Conservation (phyloP, 2,888 invertebrate genomes). For the Lepidochrysops patricia region DNA sequence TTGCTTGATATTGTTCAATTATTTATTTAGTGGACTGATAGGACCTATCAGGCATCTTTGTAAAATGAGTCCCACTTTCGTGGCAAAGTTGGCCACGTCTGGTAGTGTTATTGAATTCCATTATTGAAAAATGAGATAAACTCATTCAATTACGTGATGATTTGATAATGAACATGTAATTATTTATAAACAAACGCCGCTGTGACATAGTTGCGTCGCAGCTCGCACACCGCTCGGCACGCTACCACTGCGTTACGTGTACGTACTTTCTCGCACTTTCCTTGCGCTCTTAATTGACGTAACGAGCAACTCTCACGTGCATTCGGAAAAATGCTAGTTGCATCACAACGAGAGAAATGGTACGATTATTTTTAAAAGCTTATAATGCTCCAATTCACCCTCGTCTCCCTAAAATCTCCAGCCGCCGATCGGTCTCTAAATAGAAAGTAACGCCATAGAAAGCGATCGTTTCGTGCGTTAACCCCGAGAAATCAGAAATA, state of each 20-base stretch:
- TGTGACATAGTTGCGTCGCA: slow-evolving; percentile 53
- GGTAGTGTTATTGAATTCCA: background rate
- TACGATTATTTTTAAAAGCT: background rate
- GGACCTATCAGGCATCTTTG: slow-evolving; percentile 10
- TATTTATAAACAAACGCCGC: slow-evolving; percentile 65
- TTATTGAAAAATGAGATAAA: background rate
- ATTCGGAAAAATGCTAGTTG: slow-evolving; percentile 10
- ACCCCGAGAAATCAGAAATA: slow-evolving; percentile 69
- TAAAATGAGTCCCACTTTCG: background rate
- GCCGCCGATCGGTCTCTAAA: slow-evolving; percentile 38
- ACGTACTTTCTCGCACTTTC: slow-evolving; percentile 68
- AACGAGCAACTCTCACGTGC: slow-evolving; percentile 59
- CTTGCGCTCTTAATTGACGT: slow-evolving; percentile 68
- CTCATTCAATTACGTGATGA: slow-evolving; percentile 39
- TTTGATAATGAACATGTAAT: slow-evolving; percentile 32
- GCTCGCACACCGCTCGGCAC: slow-evolving; percentile 21
- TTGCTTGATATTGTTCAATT: too few relatives aligned
- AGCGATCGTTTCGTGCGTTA: slow-evolving; percentile 62
- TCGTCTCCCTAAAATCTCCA: slow-evolving; percentile 6
- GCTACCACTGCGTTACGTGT: slow-evolving; percentile 49
- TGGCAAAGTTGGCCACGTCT: background rate
- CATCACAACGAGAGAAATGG: slow-evolving; percentile 12
- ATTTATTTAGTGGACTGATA: too few relatives aligned
- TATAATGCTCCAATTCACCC: slow-evolving; percentile 6
- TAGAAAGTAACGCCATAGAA: slow-evolving; percentile 71